Evolutionary conservation across 2,113 vertebrate species (phyloP), one percentile per base, ranked within the genome.

Genomic region (Callocephalon fimbriatum): DNA sequence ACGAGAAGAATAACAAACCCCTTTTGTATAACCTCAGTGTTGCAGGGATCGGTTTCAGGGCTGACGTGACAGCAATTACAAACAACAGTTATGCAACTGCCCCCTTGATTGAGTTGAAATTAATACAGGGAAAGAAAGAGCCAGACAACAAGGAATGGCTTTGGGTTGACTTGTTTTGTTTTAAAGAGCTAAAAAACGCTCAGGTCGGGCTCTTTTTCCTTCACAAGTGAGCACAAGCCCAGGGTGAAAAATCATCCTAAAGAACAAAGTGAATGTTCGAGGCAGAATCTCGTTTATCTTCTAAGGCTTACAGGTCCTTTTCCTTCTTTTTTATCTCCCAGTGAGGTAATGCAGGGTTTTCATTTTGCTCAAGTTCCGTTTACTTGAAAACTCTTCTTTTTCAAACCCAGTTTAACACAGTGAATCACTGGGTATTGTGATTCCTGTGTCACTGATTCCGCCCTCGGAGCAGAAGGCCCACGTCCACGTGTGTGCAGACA

Each of bases 1-100:
- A 84, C 0, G 42, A 86, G 90, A 63, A 92, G 90, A 95, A 88
- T 56, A 93, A 71, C 38, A 87, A 86, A 84, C 84, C 47, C 73
- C 86, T 89, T 96, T 97, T 97, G 92, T 80, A 44, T 97, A 95
- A 97, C 77, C 37, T 58, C 63, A 88, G 11, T 7, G 71, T 72
- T 53, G 82, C 93, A 67, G 89, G 1, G 91, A 93, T 96, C 47
- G 1, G 21, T 93, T 91, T 88, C 88, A 48, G 93, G 79, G 85
- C 4, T 88, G 95, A 94, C 54, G 89, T 96, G 97, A 96, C 84
- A 88, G 84, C 95, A 92, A 92, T 97, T 96, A 76, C 70, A 97
- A 97, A 96, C 97, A 97, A 50, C 45, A 27, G 92, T 97, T 97
- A 96, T 44, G 82, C 94, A 97, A 96, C 93, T 10, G 73, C 79